Conservation (phyloP, 2,797 vertebrate genomes). For the Amniataba percoides region DNA sequence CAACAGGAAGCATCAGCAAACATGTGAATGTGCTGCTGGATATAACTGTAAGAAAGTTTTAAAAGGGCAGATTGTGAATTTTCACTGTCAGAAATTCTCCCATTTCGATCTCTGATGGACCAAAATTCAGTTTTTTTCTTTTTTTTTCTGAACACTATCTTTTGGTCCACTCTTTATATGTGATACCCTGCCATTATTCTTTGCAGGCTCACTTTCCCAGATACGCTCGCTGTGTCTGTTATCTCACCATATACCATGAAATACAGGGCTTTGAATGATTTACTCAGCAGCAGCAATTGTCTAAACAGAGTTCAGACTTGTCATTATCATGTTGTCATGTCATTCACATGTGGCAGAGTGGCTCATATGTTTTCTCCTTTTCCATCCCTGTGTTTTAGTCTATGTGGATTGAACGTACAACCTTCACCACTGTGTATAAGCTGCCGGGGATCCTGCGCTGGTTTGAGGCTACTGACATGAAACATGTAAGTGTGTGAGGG, state of each 20-base stretch:
- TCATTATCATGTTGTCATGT: neutral
- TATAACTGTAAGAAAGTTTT: neutral
- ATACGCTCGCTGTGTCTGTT: neutral
- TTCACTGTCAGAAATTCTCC: neutral
- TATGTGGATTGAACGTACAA: slow-evolving; percentile 99
- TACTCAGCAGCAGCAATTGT: neutral
- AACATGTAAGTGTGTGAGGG: slow-evolving; percentile 68
- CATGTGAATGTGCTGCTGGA: neutral
- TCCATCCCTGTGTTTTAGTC: slow-evolving; percentile 82
- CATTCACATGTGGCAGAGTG: slow-evolving; percentile 16
- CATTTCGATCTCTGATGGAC: neutral
- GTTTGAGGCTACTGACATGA: slow-evolving; percentile 93
- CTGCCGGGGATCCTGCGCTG: slow-evolving; percentile 97
- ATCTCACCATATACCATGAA: neutral
- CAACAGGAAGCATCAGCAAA: neutral
- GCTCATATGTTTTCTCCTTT: slow-evolving; percentile 6
- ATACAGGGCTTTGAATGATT: slow-evolving; percentile 5
- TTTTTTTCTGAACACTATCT: neutral
- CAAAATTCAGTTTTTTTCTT: too few relatives aligned
- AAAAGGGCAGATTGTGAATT: neutral
- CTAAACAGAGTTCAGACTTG: slow-evolving; percentile 1
- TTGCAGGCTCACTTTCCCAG: neutral
- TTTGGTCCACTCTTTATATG: neutral
- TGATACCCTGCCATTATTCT: neutral
- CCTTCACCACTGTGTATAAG: slow-evolving; percentile 94